These are phyloP conservation scores for Pseudotriccus pelzelni DNA, from an alignment of 2,797 vertebrate genomes.

Conservation along the genomic window DNA sequence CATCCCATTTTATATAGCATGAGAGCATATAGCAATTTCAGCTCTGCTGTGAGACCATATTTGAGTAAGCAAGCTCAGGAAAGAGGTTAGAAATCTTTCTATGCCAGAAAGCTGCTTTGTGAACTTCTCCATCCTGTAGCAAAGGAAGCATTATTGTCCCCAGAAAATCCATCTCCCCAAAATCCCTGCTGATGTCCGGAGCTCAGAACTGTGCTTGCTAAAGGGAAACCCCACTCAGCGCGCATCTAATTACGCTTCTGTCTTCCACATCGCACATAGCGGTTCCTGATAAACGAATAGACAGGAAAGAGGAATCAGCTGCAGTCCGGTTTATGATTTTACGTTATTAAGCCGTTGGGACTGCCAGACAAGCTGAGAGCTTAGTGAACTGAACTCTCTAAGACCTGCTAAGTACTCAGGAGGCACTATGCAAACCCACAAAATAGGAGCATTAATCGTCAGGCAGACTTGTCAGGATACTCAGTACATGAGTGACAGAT, in stretches of 20 bases:
- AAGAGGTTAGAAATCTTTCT: background rate
- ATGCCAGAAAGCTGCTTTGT: background rate
- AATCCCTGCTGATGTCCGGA: background rate
- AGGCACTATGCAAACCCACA: slow-evolving; percentile 50
- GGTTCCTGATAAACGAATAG: slow-evolving; percentile 9
- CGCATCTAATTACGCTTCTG: slow-evolving; percentile 20
- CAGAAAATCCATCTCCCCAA: background rate
- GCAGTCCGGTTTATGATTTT: slow-evolving; percentile 26
- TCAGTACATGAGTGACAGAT: slow-evolving; percentile 26
- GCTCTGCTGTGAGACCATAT: background rate
- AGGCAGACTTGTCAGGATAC: slow-evolving; percentile 27
- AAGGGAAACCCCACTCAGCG: slow-evolving; percentile 36
- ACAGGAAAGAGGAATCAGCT: background rate
- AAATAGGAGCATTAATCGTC: slow-evolving; percentile 33
- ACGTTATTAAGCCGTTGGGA: slow-evolving; percentile 49
- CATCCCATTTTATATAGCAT: background rate
- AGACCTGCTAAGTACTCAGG: slow-evolving; percentile 52
- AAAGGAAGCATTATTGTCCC: background rate
- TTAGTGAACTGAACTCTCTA: slow-evolving; percentile 52
- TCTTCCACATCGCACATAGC: background rate
- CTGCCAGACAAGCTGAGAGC: slow-evolving; percentile 42
- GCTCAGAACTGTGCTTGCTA: background rate
- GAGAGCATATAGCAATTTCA: background rate
- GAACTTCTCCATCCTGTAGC: background rate
- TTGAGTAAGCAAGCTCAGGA: background rate